A percentile compares a stretch with the other conserved stretches of the same genome.
phyloP scores from a whole-genome alignment of 2,113 vertebrate genomes.

The Perca fluviatilis region DNA sequence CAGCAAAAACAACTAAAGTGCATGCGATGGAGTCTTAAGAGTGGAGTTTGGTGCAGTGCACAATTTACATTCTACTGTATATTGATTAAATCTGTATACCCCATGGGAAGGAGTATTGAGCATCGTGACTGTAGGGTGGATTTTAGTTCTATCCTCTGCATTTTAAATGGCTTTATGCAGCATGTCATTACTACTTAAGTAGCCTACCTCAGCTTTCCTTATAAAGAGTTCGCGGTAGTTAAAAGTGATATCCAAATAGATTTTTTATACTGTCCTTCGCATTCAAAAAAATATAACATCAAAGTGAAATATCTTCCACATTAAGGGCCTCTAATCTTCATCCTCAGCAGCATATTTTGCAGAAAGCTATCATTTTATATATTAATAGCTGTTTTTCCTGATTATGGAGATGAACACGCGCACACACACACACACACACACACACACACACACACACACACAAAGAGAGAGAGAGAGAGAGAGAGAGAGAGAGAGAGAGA shows the following conservation, averaged over 20 bases:
- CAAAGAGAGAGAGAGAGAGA: no score
- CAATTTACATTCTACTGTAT: conserved; percentile 83
- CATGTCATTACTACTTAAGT: conserved; percentile 70
- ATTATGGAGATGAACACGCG: conserved; percentile 7
- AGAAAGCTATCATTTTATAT: conserved; percentile 4
- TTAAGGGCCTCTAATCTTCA: not conserved
- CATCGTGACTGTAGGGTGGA: conserved; percentile 73
- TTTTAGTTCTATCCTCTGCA: conserved; percentile 76
- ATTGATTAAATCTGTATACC: conserved; percentile 78
- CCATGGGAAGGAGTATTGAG: conserved; percentile 75
- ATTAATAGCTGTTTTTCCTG: conserved; percentile 2
- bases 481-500: no score
- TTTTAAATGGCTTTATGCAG: conserved; percentile 78
- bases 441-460: conserved; percentile 1
- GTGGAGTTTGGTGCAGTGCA: conserved; percentile 80
- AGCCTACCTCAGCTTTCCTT: conserved; percentile 60
- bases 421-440: conserved; percentile 1
- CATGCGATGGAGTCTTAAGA: conserved; percentile 61
- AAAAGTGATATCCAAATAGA: conserved; percentile 37
- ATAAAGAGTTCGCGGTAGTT: conserved; percentile 57
- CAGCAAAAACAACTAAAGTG: conserved; percentile 56
- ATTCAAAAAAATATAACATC: conserved; percentile 22
- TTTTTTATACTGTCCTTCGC: conserved; percentile 8
- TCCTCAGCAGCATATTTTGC: not conserved
- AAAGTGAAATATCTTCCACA: conserved; percentile 1